Evolutionary conservation across 2,797 vertebrate genomes (phyloP), one percentile per base, ranked within the genome.

Genomic region (Gallinago nigripennis): DNA sequence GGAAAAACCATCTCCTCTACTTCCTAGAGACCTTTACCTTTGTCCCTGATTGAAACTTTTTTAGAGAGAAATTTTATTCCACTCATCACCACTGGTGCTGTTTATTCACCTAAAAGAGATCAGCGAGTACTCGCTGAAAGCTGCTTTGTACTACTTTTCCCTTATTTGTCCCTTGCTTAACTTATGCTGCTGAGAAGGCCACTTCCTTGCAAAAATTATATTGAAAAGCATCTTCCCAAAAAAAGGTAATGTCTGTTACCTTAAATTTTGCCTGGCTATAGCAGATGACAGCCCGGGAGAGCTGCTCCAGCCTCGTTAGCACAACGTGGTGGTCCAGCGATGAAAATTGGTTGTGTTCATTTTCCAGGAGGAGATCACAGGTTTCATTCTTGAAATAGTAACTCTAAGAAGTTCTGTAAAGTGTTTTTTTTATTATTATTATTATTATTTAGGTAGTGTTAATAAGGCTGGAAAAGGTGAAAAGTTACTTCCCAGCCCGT

Each of bases 31-130:
- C 1, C 0, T 2, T 54, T 19, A 0, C 28, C 45, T 57, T 41
- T 8, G 17, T 17, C 30, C 43, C 15, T 43, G 4, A 68, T 41
- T 13, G 41, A 57, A 53, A 6, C 21, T 33, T 43, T 28, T 31
- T 11, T 3, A 2, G 23, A 33, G 58, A 57, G 37, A 41, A 37
- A 5, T 46, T 80, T 8, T 15, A 7, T 48, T 43, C 10, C 1
- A 0, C 56, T 9, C 7, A 1, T 19, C 31, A 1, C 16, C 18
- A 0, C 30, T 30, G 0, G 0, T 6, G 0, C 6, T 1, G 0
- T 31, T 83, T 15, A 24, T 31, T 54, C 53, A 12, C 39, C 11
- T 8, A 1, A 39, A 33, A 61, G 5, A 10, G 37, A 16, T 12
- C 53, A 28, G 6, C 1, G 7, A 18, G 11, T 3, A 8, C 18